These are phyloP conservation scores for Amyelois transitella DNA, from an alignment of 1,140 invertebrate genomes.

Conservation along the genomic window DNA sequence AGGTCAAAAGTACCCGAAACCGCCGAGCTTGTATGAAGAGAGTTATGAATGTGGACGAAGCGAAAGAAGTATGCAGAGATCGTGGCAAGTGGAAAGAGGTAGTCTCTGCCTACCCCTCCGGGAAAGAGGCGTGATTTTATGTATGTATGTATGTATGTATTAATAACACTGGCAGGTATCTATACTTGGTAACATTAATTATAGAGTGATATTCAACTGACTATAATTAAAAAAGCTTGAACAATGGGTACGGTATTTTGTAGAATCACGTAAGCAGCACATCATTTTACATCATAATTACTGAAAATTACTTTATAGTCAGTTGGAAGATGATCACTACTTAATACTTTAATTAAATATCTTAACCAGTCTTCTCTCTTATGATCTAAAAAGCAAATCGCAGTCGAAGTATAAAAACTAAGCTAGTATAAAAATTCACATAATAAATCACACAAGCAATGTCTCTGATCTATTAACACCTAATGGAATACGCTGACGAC, in stretches of 20 bases:
- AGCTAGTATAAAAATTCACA: background rate
- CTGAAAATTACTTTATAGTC: background rate
- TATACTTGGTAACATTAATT: background rate
- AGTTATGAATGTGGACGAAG: too few relatives aligned
- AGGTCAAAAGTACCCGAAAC: too few relatives aligned
- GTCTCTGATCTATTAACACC: slow-evolving; percentile 4
- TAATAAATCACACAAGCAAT: background rate
- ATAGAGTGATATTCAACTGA: background rate
- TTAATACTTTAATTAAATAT: slow-evolving; percentile 53
- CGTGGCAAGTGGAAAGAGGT: too few relatives aligned
- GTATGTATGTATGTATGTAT: too few relatives aligned
- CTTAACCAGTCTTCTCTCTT: slow-evolving; percentile 53
- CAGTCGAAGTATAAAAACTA: background rate
- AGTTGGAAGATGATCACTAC: background rate
- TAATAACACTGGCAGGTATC: background rate
- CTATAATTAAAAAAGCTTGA: too few relatives aligned
- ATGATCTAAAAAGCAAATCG: slow-evolving; percentile 26
- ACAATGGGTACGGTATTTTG: too few relatives aligned
- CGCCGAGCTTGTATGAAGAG: too few relatives aligned
- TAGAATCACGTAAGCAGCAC: too few relatives aligned
- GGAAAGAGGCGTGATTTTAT: too few relatives aligned
- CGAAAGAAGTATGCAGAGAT: too few relatives aligned
- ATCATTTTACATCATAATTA: too few relatives aligned
- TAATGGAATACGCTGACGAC: slow-evolving; percentile 15
- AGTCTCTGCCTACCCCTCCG: too few relatives aligned